Evolutionary conservation across 1,140 invertebrate species (phyloP).

Genomic region (Acromyrmex echinatior): DNA sequence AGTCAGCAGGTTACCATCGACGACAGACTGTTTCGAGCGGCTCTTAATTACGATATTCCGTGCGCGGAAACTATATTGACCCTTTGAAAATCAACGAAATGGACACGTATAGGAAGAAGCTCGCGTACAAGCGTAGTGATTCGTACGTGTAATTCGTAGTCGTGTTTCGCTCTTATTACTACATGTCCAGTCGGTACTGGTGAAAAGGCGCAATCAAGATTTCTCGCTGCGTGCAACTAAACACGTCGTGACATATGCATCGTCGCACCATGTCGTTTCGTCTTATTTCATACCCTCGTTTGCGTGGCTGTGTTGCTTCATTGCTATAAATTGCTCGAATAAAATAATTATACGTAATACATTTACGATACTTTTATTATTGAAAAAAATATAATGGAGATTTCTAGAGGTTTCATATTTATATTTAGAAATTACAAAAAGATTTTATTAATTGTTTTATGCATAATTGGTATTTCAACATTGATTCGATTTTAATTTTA

Average conservation of each 20-base stretch:
- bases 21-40: slow-evolving; percentile 48
- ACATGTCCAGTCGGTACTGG: slow-evolving; percentile 56
- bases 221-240: slow-evolving; percentile 42
- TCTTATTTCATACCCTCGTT: slow-evolving; percentile 51
- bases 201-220: slow-evolving; percentile 78
- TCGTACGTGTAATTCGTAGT: slow-evolving; percentile 22
- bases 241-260: slow-evolving; percentile 46
- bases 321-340: slow-evolving; percentile 13
- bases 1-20: slow-evolving; percentile 60
- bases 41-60: slow-evolving; percentile 52
- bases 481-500: not conserved
- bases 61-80: slow-evolving; percentile 64
- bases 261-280: slow-evolving; percentile 38
- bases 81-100: slow-evolving; percentile 71
- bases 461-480: not conserved
- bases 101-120: slow-evolving; percentile 34
- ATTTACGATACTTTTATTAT: not conserved
- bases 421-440: slow-evolving; percentile 6
- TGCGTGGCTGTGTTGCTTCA: slow-evolving; percentile 11
- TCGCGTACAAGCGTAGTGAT: slow-evolving; percentile 8
- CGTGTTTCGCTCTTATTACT: slow-evolving; percentile 61
- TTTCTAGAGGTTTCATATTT: not conserved
- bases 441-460: not conserved
- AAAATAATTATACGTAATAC: slow-evolving; percentile 1
- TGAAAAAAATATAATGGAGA: not conserved